Evolutionary conservation across 2,113 vertebrate species (phyloP), one percentile per base, ranked within the genome.

Genomic region (Ceyx melanurus): DNA sequence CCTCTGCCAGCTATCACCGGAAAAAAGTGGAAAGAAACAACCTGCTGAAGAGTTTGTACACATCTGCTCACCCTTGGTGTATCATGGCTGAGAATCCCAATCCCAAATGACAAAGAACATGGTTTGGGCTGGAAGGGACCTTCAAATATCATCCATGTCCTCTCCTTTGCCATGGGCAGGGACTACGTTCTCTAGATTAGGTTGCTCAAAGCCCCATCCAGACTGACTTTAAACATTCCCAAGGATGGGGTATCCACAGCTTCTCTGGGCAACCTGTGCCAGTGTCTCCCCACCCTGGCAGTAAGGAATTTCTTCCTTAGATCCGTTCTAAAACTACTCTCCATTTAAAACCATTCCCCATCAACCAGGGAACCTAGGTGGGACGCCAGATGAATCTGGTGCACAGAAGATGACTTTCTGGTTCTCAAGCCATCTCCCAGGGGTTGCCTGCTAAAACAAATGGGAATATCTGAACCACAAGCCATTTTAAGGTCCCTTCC

Each of bases 11-110:
- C 45, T 42, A 11, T 0, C 0, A 22, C 19, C 29, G 33, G 21
- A 58, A 56, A 56, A 61, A 64, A 58, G 5, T 12, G 50, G 23
- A 33, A 90, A 82, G 28, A 81, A 72, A 43, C 3, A 1, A 75
- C 5, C 26, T 10, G 4, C 15, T 26, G 43, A 51, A n/a, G 0
- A 0, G 18, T 73, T 67, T 68, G n/a, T 77, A 75, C 2, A 5
- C 22, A n/a, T 54, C 50, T 33, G 29, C 79, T 81, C 29, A n/a
- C 10, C n/a, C 16, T 88, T 3, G 4, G 31, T 4, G 0, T 43
- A 17, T 11, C 46, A 60, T 3, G 1, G 18, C 29, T 65, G 61
- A 79, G 46, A 79, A 87, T 14, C 31, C 35, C 45, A 72, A 14
- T 21, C 40, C 9, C 6, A 29, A 75, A 60, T 0, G 0, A 6